phyloP scores from a whole-genome alignment of 2,888 invertebrate genomes.

The Cephus nigrinus region DNA sequence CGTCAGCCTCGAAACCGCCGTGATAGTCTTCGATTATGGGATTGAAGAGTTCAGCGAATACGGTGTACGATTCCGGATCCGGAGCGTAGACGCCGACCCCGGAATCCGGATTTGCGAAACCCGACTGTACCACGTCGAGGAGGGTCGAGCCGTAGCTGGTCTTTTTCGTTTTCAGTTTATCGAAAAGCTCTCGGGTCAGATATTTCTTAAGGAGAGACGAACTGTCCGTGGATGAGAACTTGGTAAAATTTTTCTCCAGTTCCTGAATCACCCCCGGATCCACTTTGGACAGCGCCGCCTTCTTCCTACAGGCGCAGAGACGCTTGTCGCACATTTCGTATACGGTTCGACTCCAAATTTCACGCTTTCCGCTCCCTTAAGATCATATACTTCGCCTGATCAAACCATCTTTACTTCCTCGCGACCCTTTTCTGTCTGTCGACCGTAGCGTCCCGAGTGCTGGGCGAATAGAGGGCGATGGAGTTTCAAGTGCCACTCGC shows the following conservation, averaged over 20 bases:
- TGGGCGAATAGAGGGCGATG: constrained; percentile 1
- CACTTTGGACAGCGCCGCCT: constrained; percentile 18
- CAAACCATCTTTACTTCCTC: background rate
- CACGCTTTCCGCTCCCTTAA: background rate
- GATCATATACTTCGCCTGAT: background rate
- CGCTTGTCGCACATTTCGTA: constrained; percentile 55
- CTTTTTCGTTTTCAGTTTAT: constrained; percentile 69
- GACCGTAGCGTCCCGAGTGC: background rate
- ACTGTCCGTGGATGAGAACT: constrained; percentile 67
- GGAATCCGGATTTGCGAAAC: constrained; percentile 75
- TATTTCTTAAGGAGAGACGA: constrained; percentile 75
- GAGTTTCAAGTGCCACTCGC: background rate
- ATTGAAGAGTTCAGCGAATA: constrained; percentile 75
- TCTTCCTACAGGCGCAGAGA: constrained; percentile 47
- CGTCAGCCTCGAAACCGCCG: constrained; percentile 69
- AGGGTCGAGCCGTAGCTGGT: constrained; percentile 73
- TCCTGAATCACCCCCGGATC: constrained; percentile 57
- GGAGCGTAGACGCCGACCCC: constrained; percentile 76
- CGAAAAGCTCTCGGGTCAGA: constrained; percentile 64
- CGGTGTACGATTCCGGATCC: constrained; percentile 76
- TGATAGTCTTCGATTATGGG: constrained; percentile 78
- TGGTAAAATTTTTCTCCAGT: constrained; percentile 68
- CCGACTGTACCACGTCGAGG: constrained; percentile 75
- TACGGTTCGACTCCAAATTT: background rate
- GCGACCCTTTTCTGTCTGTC: background rate